Evolutionary conservation across 2,888 invertebrate species (phyloP), one percentile per base, ranked within the genome.

Genomic region (Eudemis profundana): DNA sequence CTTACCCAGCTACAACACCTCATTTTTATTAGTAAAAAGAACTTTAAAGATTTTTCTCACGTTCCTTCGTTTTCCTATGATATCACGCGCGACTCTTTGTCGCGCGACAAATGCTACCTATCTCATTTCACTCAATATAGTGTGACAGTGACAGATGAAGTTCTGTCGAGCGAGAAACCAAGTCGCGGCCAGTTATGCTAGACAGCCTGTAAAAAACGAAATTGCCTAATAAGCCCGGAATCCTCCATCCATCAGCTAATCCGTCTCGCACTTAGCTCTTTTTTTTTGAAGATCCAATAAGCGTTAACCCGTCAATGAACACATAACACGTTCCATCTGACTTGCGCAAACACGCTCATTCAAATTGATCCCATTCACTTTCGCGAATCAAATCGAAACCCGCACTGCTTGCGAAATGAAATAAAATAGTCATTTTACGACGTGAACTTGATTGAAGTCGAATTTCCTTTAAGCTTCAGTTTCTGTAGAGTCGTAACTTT

Each of bases 321-420:
- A 54, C 46, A 46, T 5, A 56, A 40, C 62, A 47, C 42, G 51
- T 57, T 50, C 21, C 59, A 29, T 54, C 46, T 29, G 38, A 21
- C 29, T 64, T 64, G 54, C 64, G 64, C 57, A 64, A 64, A 57
- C 33, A 27, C 46, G 23, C 14, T 38, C 63, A 64, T 50, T 63
- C 63, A 59, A 56, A 64, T 46, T 44, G 44, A 19, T 50, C 56
- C 64, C 57, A 64, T 64, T 59, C 57, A 64, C 64, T 64, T 64
- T 59, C 64, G 57, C 57, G 57, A 64, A 64, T 64, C 64, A 64
- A 64, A 64, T 64, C 56, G 47, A 50, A 50, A 27, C 21, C 15
- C 23, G 47, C 33, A 44, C 21, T 33, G 44, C 42, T 64, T 64
- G 44, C 64, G 50, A 64, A 64, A 64, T 42, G 0, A 33, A 50